Evolutionary conservation across 2,888 invertebrate species (phyloP), one percentile per base, ranked within the genome.

Genomic region (Caenorhabditis uteleia): DNA sequence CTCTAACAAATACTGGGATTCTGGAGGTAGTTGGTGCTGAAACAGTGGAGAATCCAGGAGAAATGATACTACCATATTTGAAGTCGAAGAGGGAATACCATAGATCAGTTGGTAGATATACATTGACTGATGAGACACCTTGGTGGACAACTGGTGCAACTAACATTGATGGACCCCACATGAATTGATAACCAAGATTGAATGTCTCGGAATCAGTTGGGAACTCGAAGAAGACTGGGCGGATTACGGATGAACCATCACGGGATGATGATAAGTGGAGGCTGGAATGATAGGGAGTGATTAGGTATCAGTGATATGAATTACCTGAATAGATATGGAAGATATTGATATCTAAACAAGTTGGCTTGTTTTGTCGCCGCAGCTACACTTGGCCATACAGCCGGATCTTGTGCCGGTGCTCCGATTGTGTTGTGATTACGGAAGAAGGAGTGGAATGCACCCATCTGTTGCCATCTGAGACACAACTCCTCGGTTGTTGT

Each of bases 391-490:
- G 77, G 74, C 82, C 82, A 82, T 20, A 68, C 60, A 0, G 80
- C 75, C 7, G 82, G 82, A 57, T 82, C 80, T 47, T 82, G 82
- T 0, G 72, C 64, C 0, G 68, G 68, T 0, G 49, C 36, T 20
- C 60, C 71, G 29, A 67, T 60, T 4, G 65, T 59, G 65, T 83
- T 83, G 70, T 82, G 82, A 62, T 83, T 82, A 51, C 82, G 67
- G 59, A 67, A 75, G 65, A 79, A 79, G 7, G 77, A 70, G 42
- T 79, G 80, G 68, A 80, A 80, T 6, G 80, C 77, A 7, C 78
- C 80, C 62, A 80, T 67, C 42, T 80, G 80, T 54, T 80, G 80
- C 90, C 90, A 90, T 68, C 89, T 86, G 0, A 89, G 82, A 68
- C 90, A 90, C 70, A 87, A 73, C 64, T 86, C 85, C 43, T 83